Percentiles rank a stretch among this genome's conserved stretches.
Evolutionary conservation across 2,113 vertebrate genomes (phyloP).

Genomic region (Eurypyga helias): DNA sequence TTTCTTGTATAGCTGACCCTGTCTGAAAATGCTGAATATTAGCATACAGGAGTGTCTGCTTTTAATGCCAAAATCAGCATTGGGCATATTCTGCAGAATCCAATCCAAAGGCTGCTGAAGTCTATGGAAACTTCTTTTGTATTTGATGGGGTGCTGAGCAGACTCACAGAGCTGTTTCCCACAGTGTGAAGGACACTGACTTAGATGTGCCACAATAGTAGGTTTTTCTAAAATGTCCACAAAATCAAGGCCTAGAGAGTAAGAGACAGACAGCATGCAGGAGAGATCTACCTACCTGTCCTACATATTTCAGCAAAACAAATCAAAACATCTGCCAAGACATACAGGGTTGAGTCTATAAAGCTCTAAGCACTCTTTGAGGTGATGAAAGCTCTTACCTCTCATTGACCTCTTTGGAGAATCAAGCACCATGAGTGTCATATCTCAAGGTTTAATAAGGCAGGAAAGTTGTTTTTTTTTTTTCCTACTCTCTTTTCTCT

Average conservation of each 20-base stretch:
- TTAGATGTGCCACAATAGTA: not conserved
- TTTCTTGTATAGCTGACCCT: not conserved
- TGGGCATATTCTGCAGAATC: not conserved
- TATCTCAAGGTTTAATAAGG: not conserved
- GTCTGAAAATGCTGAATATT: not conserved
- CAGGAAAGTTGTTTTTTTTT: not conserved
- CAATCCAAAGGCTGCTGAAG: not conserved
- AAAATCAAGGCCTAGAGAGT: not conserved
- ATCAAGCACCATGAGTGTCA: not conserved
- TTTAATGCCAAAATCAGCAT: not conserved
- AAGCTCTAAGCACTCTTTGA: not conserved
- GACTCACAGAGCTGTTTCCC: not conserved
- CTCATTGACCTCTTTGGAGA: not conserved
- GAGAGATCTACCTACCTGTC: not conserved
- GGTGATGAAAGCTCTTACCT: not conserved
- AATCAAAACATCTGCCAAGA: not conserved
- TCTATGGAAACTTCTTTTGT: not conserved
- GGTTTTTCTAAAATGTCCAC: not conserved
- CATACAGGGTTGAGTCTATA: not conserved
- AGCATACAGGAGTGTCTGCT: not conserved
- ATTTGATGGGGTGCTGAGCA: not conserved
- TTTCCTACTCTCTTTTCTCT: not conserved
- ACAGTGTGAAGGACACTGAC: not conserved
- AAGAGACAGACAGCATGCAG: not conserved
- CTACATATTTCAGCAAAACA: constrained; percentile 2